Evolutionary conservation across 2,797 vertebrate genomes (phyloP).

Genomic region (Thaleichthys pacificus): DNA sequence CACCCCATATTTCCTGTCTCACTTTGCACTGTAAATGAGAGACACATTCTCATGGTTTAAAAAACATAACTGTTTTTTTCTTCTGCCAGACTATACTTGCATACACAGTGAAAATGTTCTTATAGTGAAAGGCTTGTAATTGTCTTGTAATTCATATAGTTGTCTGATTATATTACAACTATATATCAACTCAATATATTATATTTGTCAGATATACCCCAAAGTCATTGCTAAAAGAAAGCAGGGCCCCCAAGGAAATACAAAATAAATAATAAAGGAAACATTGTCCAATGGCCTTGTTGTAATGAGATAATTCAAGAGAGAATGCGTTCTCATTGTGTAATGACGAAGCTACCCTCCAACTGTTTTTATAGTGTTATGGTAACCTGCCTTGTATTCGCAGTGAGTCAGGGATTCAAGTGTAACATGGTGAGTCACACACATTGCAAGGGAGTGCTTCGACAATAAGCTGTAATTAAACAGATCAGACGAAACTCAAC

Average conservation of each 20-base stretch:
- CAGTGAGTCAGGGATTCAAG: slow-evolving; percentile 5
- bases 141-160: background rate
- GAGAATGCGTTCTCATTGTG: background rate
- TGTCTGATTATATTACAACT: background rate
- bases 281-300: no score
- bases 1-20: slow-evolving; percentile 49
- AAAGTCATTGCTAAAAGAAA: background rate
- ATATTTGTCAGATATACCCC: background rate
- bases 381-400: no score
- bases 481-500: background rate
- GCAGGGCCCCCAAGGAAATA: background rate
- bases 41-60: slow-evolving; percentile 14
- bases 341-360: background rate
- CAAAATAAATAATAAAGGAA: slow-evolving; percentile 11
- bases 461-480: background rate
- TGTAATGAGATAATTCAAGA: slow-evolving; percentile 15
- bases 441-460: background rate
- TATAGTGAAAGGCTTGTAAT: no score
- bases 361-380: no score
- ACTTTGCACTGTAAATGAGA: slow-evolving; percentile 20
- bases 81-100: background rate
- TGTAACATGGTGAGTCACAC: slow-evolving; percentile 2
- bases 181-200: no score
- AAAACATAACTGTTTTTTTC: background rate
- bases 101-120: background rate